Evolutionary conservation across 64 coral and sea anemone species (phyloP), one percentile per base, ranked within the genome.

Genomic region (Montipora capricornis): DNA sequence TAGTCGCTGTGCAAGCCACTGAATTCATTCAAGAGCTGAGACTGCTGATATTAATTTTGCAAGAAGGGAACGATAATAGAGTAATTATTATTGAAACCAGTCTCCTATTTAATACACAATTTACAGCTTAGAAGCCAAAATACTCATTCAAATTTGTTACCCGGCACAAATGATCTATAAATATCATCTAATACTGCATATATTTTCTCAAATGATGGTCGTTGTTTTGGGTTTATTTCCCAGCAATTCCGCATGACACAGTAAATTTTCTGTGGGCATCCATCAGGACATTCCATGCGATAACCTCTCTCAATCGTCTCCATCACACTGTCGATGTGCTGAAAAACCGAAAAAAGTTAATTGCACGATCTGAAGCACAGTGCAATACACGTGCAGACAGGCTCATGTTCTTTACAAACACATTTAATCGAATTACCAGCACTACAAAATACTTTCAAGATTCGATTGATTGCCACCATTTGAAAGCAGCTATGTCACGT

Each of bases 201-300:
- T 19, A 99, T 99, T 86, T 74, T 81, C 60, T 92, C 77, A 89
- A 99, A 99, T 49, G 92, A 90, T 79, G 97, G 97, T 83, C 97
- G 80, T 61, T 79, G 49, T 24, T 61, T 88, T 9, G 97, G 95
- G 58, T 76, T 49, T 16, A 94, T 50, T 68, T 96, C 85, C 97
- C 97, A 99, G 58, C 94, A 99, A 17, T 96, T 84, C 10, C 49
- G 83, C 97, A 99, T 99, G 3, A 96, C 84, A 17, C 46, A 12
- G 17, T 90, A 99, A 44, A 99, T 89, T 48, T 78, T 49, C 15
- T 73, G 13, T 13, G 95, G 89, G 45, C 97, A 99, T 5, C 92
- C 97, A 20, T 99, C 97, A 5, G 97, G 97, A 48, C 82, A 68
- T 55, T 99, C 97, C 97, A 99, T 99, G 20, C 97, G 89, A 78